phyloP scores from a whole-genome alignment of 53 echinoderm and acorn worm genomes.

The Crossaster papposus region DNA sequence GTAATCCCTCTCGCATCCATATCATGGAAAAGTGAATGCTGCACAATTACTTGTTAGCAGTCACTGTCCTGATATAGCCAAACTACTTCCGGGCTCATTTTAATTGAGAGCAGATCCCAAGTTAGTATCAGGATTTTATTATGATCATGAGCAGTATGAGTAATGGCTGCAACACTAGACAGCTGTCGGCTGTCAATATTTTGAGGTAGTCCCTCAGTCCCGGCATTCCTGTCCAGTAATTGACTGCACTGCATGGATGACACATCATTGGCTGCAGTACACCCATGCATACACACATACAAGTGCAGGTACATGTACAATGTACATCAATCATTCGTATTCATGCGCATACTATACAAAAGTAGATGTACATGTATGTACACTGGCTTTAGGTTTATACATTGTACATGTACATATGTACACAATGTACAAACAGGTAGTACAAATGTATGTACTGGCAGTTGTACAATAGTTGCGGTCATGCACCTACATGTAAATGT shows the following conservation, averaged over 20 bases:
- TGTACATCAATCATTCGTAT: too few species aligned
- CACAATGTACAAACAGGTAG: too few species aligned
- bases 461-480: background rate
- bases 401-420: too few species aligned
- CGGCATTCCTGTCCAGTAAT: constrained; percentile 55
- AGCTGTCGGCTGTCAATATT: constrained; percentile 52
- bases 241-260: constrained; percentile 26
- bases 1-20: too few species aligned
- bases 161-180: background rate
- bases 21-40: too few species aligned
- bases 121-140: background rate
- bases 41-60: too few species aligned
- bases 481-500: background rate
- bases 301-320: background rate
- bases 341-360: too few species aligned
- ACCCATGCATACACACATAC: background rate
- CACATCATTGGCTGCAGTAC: constrained; percentile 10
- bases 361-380: too few species aligned
- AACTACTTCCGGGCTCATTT: too few species aligned
- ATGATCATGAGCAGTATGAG: constrained; percentile 10
- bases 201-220: constrained; percentile 52
- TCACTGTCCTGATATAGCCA: too few species aligned
- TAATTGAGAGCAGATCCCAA: background rate
- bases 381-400: too few species aligned
- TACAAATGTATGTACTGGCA: too few species aligned